Evolutionary conservation across 2,888 invertebrate genomes (phyloP), one percentile per base, ranked within the genome.

Genomic region (Cheilosia impressa): DNA sequence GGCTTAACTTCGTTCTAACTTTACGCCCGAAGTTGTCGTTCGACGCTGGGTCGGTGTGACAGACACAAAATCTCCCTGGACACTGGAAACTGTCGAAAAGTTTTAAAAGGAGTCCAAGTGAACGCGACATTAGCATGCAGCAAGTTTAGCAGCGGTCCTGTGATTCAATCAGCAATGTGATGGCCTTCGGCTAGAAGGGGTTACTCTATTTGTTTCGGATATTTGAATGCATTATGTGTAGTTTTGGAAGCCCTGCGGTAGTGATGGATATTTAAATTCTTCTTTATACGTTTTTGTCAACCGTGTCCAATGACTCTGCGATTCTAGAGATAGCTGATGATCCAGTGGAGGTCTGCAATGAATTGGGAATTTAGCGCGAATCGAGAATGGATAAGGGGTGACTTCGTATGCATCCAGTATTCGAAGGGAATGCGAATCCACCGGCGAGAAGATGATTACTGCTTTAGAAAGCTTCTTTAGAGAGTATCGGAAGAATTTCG

Each of bases 121-220:
- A 82, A 84, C 80, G 69, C 66, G 63, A 71, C 69, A 84, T 84
- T 84, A 84, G 84, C 75, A 84, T 84, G 80, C 84, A 84, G 75
- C 58, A 69, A 80, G 84, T 53, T 80, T 60, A 80, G 38, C 80
- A 65, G 50, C 76, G 84, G 84, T 84, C 60, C 38, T 69, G 79
- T 79, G 75, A 84, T 84, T 80, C 65, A 84, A 84, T 84, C 84
- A 80, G 41, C 69, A 69, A 58, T 80, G 41, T 9, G 63, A 65
- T 79, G 68, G 69, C 65, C 65, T 41, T 75, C 43, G 65, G 75
- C 27, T 75, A 52, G 27, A 27, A 47, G 34, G 34, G 50, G 43
- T 52, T 68, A 22, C 38, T 57, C 50, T 15, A 34, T 68, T 17
- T 34, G 2, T 13, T 43, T 13, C 24, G 9, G 4, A 24, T 52